Evolutionary conservation across 2,888 invertebrate genomes (phyloP).

Genomic region (Polylopha cassiicola): DNA sequence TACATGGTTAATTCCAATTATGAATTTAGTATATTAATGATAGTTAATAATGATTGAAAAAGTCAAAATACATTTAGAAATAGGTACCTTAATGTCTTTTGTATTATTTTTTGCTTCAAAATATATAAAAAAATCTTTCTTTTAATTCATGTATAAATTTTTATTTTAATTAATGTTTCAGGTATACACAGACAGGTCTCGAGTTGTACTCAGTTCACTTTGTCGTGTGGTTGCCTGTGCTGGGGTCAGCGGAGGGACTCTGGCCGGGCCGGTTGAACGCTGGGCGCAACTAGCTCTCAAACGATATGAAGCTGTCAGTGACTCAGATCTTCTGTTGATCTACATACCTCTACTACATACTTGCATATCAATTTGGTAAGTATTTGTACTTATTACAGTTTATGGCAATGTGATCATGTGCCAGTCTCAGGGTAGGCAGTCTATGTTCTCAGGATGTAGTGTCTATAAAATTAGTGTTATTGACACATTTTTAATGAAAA

Average conservation of each 20-base stretch:
- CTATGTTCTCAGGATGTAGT: too few relatives aligned
- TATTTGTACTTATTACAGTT: constrained; percentile 15
- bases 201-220: constrained; percentile 80
- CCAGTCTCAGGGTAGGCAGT: not conserved
- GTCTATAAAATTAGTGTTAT: too few relatives aligned
- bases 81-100: too few relatives aligned
- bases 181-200: constrained; percentile 82
- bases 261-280: constrained; percentile 78
- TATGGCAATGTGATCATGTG: not conserved
- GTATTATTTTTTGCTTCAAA: too few relatives aligned
- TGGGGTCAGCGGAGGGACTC: constrained; percentile 62
- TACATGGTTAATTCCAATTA: too few relatives aligned
- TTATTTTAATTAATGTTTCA: constrained; percentile 32
- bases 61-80: too few relatives aligned
- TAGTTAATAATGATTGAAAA: not conserved
- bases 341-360: constrained; percentile 83
- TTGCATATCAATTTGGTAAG: constrained; percentile 81
- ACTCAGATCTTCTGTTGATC: constrained; percentile 81
- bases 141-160: not conserved
- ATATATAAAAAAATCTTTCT: not conserved
- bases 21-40: too few relatives aligned
- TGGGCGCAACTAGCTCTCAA: constrained; percentile 84
- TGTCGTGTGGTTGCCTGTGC: constrained; percentile 83
- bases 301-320: constrained; percentile 83
- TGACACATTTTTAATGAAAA: too few relatives aligned